Evolutionary conservation across 2,797 vertebrate genomes (phyloP).

Genomic region (Halcyon badia): DNA sequence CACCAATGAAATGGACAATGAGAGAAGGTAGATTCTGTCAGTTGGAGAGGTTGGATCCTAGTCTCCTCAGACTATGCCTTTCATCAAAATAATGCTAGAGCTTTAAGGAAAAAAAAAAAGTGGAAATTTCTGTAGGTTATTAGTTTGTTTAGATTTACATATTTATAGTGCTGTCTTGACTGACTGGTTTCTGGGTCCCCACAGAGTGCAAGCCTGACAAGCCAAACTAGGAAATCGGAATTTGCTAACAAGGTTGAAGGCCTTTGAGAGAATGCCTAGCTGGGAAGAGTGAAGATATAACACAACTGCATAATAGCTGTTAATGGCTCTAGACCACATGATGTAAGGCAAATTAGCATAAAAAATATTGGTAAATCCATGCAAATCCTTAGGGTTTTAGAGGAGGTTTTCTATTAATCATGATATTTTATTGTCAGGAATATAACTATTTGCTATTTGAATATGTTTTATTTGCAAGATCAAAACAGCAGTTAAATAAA

Average conservation of each 20-base stretch:
- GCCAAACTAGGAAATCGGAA: too few relatives aligned
- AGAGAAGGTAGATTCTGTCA: not conserved
- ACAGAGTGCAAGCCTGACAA: too few relatives aligned
- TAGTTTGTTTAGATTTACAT: constrained; percentile 32
- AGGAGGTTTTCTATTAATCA: not conserved
- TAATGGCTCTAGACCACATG: not conserved
- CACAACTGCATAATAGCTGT: not conserved
- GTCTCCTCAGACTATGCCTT: not conserved
- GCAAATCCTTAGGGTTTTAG: not conserved
- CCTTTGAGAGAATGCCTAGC: too few relatives aligned
- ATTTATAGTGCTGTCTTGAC: not conserved
- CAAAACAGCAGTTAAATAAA: not conserved
- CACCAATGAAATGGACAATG: not conserved
- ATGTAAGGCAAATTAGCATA: not conserved
- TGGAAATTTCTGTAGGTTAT: not conserved
- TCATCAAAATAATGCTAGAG: not conserved
- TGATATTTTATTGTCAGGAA: not conserved
- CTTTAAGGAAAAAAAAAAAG: not conserved
- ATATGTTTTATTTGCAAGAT: not conserved
- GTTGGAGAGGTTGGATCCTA: not conserved
- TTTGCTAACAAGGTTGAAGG: too few relatives aligned
- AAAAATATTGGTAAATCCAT: not conserved
- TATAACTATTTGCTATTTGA: not conserved
- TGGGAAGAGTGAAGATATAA: not conserved
- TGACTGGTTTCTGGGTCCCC: too few relatives aligned